These are phyloP conservation scores for Darevskia mixta DNA, from an alignment of 2,797 vertebrate species.

Conservation along the genomic window DNA sequence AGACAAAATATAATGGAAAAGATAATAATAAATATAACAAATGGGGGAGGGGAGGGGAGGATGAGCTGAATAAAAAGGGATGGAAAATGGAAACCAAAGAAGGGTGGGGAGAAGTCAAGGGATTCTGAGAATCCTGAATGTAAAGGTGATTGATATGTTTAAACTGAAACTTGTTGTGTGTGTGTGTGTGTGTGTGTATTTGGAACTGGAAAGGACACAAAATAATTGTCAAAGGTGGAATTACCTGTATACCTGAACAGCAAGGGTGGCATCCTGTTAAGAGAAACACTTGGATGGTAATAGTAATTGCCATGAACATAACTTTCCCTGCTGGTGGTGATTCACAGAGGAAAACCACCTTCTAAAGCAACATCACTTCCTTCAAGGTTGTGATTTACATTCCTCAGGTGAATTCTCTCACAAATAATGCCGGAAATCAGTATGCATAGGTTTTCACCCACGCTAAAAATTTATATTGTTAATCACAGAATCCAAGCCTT, in stretches of 20 bases:
- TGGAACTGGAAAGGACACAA: neutral
- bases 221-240: neutral
- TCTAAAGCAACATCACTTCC: slow-evolving; percentile 32
- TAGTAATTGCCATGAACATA: neutral
- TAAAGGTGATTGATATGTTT: too few species aligned
- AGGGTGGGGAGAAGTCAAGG: too few species aligned
- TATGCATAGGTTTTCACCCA: neutral
- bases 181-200: neutral
- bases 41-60: too few species aligned
- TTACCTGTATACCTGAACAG: neutral
- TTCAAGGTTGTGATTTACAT: neutral
- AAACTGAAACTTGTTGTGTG: too few species aligned
- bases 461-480: neutral
- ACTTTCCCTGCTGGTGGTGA: neutral
- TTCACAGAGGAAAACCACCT: neutral
- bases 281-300: neutral
- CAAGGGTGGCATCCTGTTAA: neutral
- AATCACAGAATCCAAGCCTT: neutral
- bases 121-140: too few species aligned
- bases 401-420: rapidly evolving
- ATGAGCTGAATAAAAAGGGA: too few species aligned
- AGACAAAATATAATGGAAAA: too few species aligned
- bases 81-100: too few species aligned
- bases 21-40: too few species aligned
- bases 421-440: neutral